These are phyloP conservation scores for Nibea coibor DNA, from an alignment of 2,113 vertebrate genomes.

Conservation along the genomic window DNA sequence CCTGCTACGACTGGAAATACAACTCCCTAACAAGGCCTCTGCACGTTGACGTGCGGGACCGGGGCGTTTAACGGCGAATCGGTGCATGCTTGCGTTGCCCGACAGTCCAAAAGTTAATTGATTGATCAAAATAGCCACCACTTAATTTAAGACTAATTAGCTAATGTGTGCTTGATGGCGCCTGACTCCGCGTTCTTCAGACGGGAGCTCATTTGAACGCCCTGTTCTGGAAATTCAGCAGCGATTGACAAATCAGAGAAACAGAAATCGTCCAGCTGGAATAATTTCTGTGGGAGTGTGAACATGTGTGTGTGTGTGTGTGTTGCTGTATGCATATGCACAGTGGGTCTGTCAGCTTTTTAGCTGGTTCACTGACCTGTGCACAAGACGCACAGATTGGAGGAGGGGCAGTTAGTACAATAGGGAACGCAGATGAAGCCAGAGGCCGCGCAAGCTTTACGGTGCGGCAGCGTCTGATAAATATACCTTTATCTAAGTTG, in stretches of 20 bases:
- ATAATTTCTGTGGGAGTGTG: slow-evolving; percentile 67
- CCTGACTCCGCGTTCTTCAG: background rate
- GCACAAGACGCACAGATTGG: slow-evolving; percentile 52
- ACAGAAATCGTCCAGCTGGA: slow-evolving; percentile 34
- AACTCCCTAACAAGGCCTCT: slow-evolving; percentile 6
- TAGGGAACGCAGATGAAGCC: background rate
- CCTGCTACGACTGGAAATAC: background rate
- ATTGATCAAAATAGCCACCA: background rate
- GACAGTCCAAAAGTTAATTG: background rate
- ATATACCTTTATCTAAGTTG: slow-evolving; percentile 46
- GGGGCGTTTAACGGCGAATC: background rate
- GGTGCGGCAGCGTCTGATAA: slow-evolving; percentile 38
- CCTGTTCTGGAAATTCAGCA: slow-evolving; percentile 1
- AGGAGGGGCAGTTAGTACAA: slow-evolving; percentile 38
- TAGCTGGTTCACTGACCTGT: slow-evolving; percentile 67
- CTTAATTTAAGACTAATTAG: background rate
- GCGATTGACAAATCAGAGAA: slow-evolving; percentile 20
- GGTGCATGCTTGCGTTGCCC: background rate
- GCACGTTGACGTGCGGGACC: background rate
- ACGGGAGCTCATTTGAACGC: background rate
- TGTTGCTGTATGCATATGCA: slow-evolving; percentile 26
- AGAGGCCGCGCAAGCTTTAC: background rate
- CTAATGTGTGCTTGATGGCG: background rate
- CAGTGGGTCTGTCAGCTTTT: slow-evolving; percentile 19
- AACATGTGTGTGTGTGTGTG: slow-evolving; percentile 52